These are phyloP conservation scores for Peromyscus melanophrys DNA, from an alignment of 2,797 vertebrate species.

Conservation along the genomic window DNA sequence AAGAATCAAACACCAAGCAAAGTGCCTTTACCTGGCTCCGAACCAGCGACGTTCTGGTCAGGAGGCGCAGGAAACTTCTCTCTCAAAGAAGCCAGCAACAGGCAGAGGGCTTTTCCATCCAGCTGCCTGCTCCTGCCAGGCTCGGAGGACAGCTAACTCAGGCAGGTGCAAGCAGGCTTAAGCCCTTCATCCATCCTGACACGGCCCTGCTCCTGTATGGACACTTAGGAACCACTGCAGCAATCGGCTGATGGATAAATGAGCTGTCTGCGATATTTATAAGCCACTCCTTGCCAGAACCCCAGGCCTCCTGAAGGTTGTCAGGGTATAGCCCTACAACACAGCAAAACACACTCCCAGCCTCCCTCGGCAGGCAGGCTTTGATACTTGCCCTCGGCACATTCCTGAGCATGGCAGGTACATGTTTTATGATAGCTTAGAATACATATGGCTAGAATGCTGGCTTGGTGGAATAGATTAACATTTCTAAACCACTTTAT, in stretches of 20 bases:
- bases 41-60: not conserved
- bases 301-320: slow-evolving; percentile 37
- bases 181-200: not conserved
- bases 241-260: slow-evolving; percentile 38
- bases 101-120: not conserved
- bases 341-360: slow-evolving; percentile 52
- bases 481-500: slow-evolving; percentile 75
- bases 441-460: slow-evolving; percentile 62
- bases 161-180: not conserved
- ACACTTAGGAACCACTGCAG: not conserved
- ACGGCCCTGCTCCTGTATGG: not conserved
- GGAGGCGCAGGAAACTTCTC: not conserved
- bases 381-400: slow-evolving; percentile 54
- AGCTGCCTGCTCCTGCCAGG: not conserved
- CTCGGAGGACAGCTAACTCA: not conserved
- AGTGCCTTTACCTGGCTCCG: not conserved
- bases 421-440: slow-evolving; percentile 72
- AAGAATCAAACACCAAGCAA: not conserved
- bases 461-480: slow-evolving; percentile 60
- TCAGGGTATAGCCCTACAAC: slow-evolving; percentile 69
- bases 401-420: slow-evolving; percentile 79
- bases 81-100: slow-evolving; percentile 51
- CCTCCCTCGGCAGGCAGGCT: slow-evolving; percentile 16
- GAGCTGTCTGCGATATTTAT: slow-evolving; percentile 5
- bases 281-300: not conserved